Evolutionary conservation across 2,113 vertebrate species (phyloP), one percentile per base, ranked within the genome.

Genomic region (Xiphophorus maculatus): DNA sequence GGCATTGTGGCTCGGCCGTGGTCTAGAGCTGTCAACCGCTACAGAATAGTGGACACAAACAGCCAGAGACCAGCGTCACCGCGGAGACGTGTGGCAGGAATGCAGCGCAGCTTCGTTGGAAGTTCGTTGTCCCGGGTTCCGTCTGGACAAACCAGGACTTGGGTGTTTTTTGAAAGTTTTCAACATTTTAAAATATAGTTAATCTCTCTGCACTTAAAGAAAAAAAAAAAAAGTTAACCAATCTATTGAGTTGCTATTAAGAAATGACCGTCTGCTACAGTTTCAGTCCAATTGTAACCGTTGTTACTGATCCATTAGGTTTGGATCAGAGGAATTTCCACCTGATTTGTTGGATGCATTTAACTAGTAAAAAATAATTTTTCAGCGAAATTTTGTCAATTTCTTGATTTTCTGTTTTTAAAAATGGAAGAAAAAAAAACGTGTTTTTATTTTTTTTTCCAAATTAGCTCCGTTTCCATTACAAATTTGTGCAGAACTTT

Each of bases 1-100:
- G 88, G 84, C 84, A 37, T 73, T 54, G 88, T 86, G 93, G 92
- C 80, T 93, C 94, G 92, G 94, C 86, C 85, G 92, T 90, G 90
- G 82, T 92, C 96, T 95, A 94, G 92, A 95, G 94, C 94, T 86
- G 96, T 97, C 96, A 97, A 98, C 97, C 96, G 73, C 96, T 82
- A 94, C 96, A 95, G 96, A 97, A 95, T 92, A 97, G 96, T 97
- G 96, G 95, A 94, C 87, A 90, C 95, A 95, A 96, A 96, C 95
- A 94, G 92, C 92, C 94, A 89, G 91, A 90, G 95, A 94, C 94
- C 89, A 66, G 91, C 68, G 33, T 83, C 89, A 92, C 92, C 63
- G 80, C 66, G 74, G 61, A 78, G 68, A 72, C 44, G 65, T 33
- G 70, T 30, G 32, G 35, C 4, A 32, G 66, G 10, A 2, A 28